A percentile compares a stretch with the other conserved stretches of the same genome.
Conservation (phyloP, 2,888 invertebrate species). For the Steinernema carpocapsae region DNA sequence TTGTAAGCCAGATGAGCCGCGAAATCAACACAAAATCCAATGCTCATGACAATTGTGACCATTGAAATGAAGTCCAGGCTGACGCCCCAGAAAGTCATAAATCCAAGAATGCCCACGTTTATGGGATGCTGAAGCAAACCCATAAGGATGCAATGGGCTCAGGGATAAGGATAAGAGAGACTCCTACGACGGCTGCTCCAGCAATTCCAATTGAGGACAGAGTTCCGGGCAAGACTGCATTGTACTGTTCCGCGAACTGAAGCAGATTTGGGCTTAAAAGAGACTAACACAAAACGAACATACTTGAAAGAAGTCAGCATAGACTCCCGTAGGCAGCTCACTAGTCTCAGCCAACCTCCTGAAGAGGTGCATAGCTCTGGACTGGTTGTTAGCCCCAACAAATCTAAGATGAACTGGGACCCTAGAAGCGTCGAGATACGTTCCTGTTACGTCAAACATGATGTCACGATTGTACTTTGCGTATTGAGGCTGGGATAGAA, state of each 20-base stretch:
- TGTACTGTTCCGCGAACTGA: constrained; percentile 68
- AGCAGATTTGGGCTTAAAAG: constrained; percentile 30
- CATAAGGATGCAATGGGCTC: constrained; percentile 87
- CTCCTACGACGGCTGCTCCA: constrained; percentile 80
- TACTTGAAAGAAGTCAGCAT: constrained; percentile 68
- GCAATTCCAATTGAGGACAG: constrained; percentile 81
- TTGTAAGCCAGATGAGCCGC: constrained; percentile 89
- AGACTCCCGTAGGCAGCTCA: constrained; percentile 63
- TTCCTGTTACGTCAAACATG: constrained; percentile 56
- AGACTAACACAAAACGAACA: not conserved
- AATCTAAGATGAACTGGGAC: constrained; percentile 65
- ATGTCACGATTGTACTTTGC: constrained; percentile 66
- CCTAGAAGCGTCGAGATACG: constrained; percentile 62
- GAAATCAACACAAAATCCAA: constrained; percentile 90
- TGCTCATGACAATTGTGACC: constrained; percentile 93
- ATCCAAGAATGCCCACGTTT: constrained; percentile 89
- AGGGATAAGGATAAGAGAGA: constrained; percentile 90
- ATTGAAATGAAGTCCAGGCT: constrained; percentile 83
- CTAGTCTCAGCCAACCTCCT: constrained; percentile 62
- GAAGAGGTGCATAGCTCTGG: constrained; percentile 66
- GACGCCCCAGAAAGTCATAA: constrained; percentile 93
- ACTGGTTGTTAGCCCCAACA: constrained; percentile 58
- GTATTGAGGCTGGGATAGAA: constrained; percentile 62
- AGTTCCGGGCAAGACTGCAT: constrained; percentile 67
- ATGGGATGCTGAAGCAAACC: constrained; percentile 93